These are phyloP conservation scores for Chloroceryle aenea DNA, from an alignment of 2,113 vertebrate genomes.

Conservation along the genomic window DNA sequence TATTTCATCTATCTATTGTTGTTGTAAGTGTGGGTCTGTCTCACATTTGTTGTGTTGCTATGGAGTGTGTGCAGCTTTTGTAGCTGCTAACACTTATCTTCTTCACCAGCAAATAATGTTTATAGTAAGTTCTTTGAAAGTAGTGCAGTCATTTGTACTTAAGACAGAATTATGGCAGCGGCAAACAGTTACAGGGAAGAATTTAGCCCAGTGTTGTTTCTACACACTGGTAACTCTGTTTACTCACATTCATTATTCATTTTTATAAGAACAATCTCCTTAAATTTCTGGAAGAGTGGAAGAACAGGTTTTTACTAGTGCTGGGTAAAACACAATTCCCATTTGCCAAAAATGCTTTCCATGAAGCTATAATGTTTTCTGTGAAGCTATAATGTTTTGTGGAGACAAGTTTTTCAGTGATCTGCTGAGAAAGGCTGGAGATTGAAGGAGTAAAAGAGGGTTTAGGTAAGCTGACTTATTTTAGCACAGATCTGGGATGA, in stretches of 20 bases:
- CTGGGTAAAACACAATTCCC: neutral
- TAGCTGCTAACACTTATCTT: slow-evolving; percentile 38
- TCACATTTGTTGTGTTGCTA: neutral
- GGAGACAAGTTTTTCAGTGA: neutral
- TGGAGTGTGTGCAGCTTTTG: slow-evolving; percentile 24
- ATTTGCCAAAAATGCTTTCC: neutral
- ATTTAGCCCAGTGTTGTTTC: neutral
- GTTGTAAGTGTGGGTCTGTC: neutral
- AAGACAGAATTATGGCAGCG: slow-evolving; percentile 42
- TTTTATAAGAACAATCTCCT: neutral
- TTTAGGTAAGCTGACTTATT: neutral
- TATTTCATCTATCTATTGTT: neutral
- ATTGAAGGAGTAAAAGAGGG: neutral
- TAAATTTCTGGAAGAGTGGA: neutral
- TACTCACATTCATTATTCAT: neutral
- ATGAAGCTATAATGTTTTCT: neutral
- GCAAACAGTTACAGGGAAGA: neutral
- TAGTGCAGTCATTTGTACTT: slow-evolving; percentile 36
- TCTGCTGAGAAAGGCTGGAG: neutral
- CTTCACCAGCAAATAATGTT: slow-evolving; percentile 26
- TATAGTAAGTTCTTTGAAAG: slow-evolving; percentile 45
- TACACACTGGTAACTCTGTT: neutral
- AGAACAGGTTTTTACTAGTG: neutral
- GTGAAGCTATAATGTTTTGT: neutral
- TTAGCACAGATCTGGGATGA: neutral